Conservation (phyloP, 2,888 invertebrate genomes). For the Gastrophysa polygoni region DNA sequence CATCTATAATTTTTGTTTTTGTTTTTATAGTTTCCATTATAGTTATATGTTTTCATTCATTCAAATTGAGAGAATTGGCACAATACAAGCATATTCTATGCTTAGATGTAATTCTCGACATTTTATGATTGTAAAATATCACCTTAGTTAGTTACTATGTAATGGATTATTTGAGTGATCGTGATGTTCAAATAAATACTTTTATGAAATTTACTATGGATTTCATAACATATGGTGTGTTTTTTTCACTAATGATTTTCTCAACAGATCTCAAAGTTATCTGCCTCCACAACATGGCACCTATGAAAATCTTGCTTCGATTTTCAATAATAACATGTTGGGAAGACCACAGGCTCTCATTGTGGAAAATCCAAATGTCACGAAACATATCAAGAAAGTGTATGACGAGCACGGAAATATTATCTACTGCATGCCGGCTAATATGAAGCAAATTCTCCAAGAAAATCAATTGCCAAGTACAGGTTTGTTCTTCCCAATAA, state of each 20-base stretch:
- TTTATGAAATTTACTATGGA: too few relatives aligned
- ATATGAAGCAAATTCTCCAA: constrained; percentile 57
- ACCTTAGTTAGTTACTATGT: too few relatives aligned
- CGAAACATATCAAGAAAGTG: constrained; percentile 66
- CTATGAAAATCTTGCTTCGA: constrained; percentile 73
- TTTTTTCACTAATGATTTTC: background rate
- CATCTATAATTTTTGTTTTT: too few relatives aligned
- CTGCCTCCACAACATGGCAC: constrained; percentile 62
- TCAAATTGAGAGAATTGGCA: too few relatives aligned
- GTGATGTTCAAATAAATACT: too few relatives aligned
- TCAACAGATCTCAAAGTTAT: constrained; percentile 52
- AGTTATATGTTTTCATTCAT: too few relatives aligned
- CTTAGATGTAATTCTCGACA: too few relatives aligned
- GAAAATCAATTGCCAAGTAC: constrained; percentile 56
- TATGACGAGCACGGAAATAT: constrained; percentile 69
- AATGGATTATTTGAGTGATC: too few relatives aligned
- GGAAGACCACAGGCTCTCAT: constrained; percentile 58
- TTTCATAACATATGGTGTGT: too few relatives aligned
- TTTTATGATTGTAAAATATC: too few relatives aligned
- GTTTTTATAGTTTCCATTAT: too few relatives aligned
- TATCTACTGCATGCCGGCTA: constrained; percentile 67
- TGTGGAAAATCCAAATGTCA: constrained; percentile 65
- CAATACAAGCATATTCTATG: too few relatives aligned
- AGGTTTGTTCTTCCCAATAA: constrained; percentile 23
- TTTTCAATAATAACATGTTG: constrained; percentile 59